phyloP scores from a whole-genome alignment of 2,797 vertebrate species.

The Onychomys arenicola region DNA sequence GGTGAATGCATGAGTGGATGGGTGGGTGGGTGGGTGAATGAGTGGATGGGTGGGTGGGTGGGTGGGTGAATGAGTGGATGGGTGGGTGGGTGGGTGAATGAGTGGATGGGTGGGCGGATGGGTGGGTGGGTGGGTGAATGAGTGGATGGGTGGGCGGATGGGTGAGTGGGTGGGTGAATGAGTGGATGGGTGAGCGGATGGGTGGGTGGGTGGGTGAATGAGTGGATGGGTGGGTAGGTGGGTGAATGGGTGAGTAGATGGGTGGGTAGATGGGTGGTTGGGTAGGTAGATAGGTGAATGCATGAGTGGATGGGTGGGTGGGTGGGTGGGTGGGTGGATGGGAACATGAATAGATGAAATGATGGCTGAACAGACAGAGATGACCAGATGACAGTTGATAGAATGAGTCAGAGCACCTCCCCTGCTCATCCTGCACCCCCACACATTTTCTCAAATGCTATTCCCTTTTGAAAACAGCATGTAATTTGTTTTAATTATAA shows the following conservation, averaged over 20 bases:
- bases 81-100: neutral
- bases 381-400: neutral
- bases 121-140: rapidly evolving
- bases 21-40: neutral
- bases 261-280: no score
- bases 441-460: neutral
- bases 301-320: neutral
- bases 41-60: neutral
- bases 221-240: neutral
- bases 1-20: no score
- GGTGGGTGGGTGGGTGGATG: no score
- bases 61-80: no score
- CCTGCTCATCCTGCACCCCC: neutral
- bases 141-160: no score
- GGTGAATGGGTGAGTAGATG: neutral
- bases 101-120: neutral
- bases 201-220: neutral
- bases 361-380: neutral
- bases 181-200: neutral
- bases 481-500: conserved; percentile 6
- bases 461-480: conserved; percentile 35
- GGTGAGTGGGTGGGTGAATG: neutral
- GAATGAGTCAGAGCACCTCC: conserved; percentile 19
- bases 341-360: neutral
- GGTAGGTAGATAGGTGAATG: no score